Percentiles rank a stretch among this genome's conserved stretches.
phyloP scores from a whole-genome alignment of 2,797 vertebrate species.

The Oreortyx pictus region DNA sequence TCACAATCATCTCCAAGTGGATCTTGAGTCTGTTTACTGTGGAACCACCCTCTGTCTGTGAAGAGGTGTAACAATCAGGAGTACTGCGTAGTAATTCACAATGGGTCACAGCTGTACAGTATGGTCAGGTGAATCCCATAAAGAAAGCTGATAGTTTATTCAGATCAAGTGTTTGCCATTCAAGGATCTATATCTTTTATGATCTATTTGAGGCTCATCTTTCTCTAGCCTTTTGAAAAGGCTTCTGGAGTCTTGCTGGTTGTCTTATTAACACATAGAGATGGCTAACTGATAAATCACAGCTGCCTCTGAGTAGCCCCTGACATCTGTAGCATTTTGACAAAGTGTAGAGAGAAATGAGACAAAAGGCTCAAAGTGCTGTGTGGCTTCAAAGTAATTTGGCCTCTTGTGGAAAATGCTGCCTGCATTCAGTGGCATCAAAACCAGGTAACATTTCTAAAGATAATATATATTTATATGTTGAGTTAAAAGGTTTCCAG shows the following conservation, averaged over 20 bases:
- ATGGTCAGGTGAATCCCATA: not conserved
- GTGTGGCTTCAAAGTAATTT: slow-evolving; percentile 23
- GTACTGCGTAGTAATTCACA: not conserved
- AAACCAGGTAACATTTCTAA: not conserved
- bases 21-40: not conserved
- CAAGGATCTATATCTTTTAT: not conserved
- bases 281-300: not conserved
- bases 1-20: not conserved
- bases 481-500: not conserved
- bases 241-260: not conserved
- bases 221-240: not conserved
- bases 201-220: not conserved
- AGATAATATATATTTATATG: not conserved
- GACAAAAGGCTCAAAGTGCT: not conserved
- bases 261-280: not conserved
- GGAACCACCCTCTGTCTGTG: not conserved
- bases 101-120: not conserved
- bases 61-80: not conserved
- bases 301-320: not conserved
- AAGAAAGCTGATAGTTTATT: not conserved
- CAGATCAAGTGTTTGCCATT: not conserved
- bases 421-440: not conserved
- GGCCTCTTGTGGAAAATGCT: slow-evolving; percentile 9
- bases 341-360: not conserved
- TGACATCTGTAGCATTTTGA: not conserved